A percentile compares a stretch with the other conserved stretches of the same genome.
Conservation (phyloP, 2,797 vertebrate species). For the Dallia pectoralis region DNA sequence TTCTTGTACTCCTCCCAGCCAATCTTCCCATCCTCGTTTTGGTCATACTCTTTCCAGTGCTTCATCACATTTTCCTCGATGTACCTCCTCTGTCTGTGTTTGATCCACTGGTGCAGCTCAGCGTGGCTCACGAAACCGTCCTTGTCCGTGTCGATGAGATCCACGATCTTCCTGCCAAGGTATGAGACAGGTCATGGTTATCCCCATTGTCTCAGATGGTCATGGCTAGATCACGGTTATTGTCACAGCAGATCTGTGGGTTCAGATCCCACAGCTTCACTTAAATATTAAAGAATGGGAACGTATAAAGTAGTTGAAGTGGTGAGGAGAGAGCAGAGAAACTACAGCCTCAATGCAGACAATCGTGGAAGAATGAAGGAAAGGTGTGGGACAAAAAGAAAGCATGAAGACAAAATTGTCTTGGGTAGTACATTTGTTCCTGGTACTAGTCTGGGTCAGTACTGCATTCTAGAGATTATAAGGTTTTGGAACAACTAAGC, state of each 20-base stretch:
- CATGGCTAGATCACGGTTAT: too few species aligned
- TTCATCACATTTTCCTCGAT: conserved; percentile 85
- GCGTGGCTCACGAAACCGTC: conserved; percentile 79
- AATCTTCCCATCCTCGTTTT: conserved; percentile 79
- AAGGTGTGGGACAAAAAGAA: too few species aligned
- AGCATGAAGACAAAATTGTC: too few species aligned
- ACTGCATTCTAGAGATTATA: too few species aligned
- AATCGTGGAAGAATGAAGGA: too few species aligned
- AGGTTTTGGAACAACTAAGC: too few species aligned
- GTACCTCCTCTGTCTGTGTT: conserved; percentile 86
- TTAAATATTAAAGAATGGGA: background rate
- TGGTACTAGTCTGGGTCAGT: background rate
- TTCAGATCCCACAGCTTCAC: background rate
- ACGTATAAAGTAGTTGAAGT: background rate
- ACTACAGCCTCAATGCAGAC: too few species aligned
- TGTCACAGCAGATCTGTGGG: too few species aligned
- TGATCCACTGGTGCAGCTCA: conserved; percentile 88
- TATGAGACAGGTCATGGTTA: background rate
- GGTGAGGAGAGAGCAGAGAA: background rate
- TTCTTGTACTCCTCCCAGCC: conserved; percentile 89
- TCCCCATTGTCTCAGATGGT: too few species aligned
- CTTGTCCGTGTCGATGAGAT: conserved; percentile 82
- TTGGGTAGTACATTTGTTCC: background rate
- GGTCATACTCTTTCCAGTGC: conserved; percentile 87
- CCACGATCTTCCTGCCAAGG: conserved; percentile 81